Percentiles rank a stretch among this genome's conserved stretches.
These are phyloP conservation scores for Macroglossus sobrinus DNA, from an alignment of 2,113 vertebrate species.

Conservation along the genomic window DNA sequence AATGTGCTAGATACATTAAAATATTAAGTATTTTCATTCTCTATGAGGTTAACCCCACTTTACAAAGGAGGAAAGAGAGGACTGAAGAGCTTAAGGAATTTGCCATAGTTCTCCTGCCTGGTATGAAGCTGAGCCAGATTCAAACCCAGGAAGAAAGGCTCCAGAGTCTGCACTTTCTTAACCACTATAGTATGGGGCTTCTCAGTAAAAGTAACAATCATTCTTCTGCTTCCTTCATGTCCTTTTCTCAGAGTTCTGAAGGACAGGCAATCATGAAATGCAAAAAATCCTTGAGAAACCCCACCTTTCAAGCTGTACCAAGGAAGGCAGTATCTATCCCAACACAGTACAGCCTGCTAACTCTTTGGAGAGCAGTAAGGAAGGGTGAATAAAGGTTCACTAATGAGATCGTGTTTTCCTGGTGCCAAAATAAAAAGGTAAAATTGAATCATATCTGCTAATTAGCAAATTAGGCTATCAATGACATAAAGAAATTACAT, in stretches of 20 bases:
- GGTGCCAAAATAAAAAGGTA: neutral
- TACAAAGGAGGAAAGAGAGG: neutral
- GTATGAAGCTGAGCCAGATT: neutral
- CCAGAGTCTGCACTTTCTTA: neutral
- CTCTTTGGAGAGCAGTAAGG: neutral
- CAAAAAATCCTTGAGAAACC: neutral
- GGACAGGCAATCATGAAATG: neutral
- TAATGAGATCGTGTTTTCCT: neutral
- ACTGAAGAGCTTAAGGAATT: neutral
- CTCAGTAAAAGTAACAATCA: neutral
- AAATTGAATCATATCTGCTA: conserved; percentile 3
- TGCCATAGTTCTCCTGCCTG: neutral
- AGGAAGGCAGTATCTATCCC: neutral
- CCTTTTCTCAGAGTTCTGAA: neutral
- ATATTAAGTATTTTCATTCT: no score
- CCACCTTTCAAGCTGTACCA: neutral
- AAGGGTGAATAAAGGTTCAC: neutral
- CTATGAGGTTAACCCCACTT: neutral
- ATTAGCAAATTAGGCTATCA: neutral
- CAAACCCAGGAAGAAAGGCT: neutral
- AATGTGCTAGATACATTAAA: no score
- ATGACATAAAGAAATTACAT: conserved; percentile 8
- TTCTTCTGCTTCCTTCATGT: neutral
- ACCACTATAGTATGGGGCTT: neutral
- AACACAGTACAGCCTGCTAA: neutral